A percentile compares a stretch with the other conserved stretches of the same genome.
phyloP scores from a whole-genome alignment of 2,888 invertebrate genomes.

The Cephalotes varians region DNA sequence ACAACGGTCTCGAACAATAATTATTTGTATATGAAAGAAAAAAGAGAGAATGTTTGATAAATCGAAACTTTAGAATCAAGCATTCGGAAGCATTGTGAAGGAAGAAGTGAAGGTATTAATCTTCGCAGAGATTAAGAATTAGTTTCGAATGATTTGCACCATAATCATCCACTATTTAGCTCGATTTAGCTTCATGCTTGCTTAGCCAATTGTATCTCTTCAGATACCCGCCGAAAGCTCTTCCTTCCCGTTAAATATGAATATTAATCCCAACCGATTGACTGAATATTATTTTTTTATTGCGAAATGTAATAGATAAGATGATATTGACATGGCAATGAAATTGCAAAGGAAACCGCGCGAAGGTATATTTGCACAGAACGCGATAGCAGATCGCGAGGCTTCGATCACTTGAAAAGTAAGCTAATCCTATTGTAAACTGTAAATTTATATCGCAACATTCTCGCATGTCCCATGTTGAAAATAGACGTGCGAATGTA shows the following conservation, averaged over 20 bases:
- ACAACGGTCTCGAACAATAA: conserved; percentile 13
- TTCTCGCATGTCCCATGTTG: neutral
- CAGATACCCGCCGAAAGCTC: conserved; percentile 62
- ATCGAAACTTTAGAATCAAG: too few species aligned
- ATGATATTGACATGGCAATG: conserved; percentile 25
- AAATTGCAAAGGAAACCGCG: conserved; percentile 23
- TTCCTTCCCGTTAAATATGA: conserved; percentile 75
- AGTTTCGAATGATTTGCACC: neutral
- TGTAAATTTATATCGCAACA: conserved; percentile 12
- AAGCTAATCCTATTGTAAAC: conserved; percentile 24
- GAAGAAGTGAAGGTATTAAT: neutral
- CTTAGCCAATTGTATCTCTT: conserved; percentile 25
- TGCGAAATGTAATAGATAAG: conserved; percentile 72
- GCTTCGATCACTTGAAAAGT: conserved; percentile 7
- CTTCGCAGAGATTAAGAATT: neutral
- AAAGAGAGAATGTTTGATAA: neutral
- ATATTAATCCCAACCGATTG: conserved; percentile 83
- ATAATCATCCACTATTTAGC: neutral
- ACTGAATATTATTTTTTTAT: conserved; percentile 85
- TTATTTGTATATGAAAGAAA: neutral
- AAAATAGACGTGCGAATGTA: neutral
- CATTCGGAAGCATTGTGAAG: too few species aligned
- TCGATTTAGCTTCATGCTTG: conserved; percentile 10
- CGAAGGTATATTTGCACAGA: conserved; percentile 46
- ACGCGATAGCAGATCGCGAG: conserved; percentile 13